Evolutionary conservation across 2,888 invertebrate species (phyloP), one percentile per base, ranked within the genome.

Genomic region (Patella caerulea): DNA sequence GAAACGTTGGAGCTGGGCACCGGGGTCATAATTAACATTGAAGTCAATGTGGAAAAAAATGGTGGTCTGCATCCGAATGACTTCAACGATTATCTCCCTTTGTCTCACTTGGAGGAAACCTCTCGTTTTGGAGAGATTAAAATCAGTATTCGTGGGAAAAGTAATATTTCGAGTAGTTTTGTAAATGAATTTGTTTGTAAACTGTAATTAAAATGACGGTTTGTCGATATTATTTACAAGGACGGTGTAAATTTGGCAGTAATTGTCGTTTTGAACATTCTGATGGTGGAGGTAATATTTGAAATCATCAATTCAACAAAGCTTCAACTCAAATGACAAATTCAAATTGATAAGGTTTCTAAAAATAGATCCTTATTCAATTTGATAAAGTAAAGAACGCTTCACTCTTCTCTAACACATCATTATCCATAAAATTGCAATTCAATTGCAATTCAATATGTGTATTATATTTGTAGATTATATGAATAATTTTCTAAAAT

Each of bases 91-190:
- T 45, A 45, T 45, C 45, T 45, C 45, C 45, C 45, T 4, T 45
- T 45, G 45, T 9, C 45, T 45, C 45, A 45, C 45, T 45, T 45
- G 9, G 1, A 45, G 9, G 9, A 45, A 45, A 45, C 9, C 45
- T 45, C 45, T 45, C 45, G 45, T 45, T 45, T 45, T 45, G 5
- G 45, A 45, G 45, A 45, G 45, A 45, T 45, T 45, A 9, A 45
- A 45, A 45, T 45, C 45, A 45, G 45, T 45, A 45, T 45, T 9
- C 45, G 45, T 45, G 45, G 45, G 45, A 45, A 45, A 45, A 45
- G 45, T 45, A 45, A 45, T 95, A 95, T 95, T 95, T 95, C 71
- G 74, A 19, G 82, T 75, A 52, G 56, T 24, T 73, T 17, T 52
- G 17, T 71, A 9, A 45, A 45, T 45, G 9, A 45, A 4, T 45